phyloP scores from a whole-genome alignment of 2,888 invertebrate species.

The Pristionchus exspectatus region DNA sequence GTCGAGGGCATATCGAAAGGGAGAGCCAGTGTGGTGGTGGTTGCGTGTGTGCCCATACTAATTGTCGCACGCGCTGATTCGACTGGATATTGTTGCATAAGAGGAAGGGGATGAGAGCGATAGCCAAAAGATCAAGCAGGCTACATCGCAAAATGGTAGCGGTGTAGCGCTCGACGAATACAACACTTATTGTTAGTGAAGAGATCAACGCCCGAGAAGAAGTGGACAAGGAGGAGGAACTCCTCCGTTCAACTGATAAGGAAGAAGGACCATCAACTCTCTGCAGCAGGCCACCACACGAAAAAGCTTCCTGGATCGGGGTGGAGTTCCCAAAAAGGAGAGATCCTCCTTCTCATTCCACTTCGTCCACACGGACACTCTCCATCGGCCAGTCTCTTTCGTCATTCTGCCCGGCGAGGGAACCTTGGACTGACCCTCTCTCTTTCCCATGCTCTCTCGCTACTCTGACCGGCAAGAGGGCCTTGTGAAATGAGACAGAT shows the following conservation, averaged over 20 bases:
- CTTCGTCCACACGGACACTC: background rate
- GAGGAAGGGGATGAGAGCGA: background rate
- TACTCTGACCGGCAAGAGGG: background rate
- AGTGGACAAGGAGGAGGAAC: background rate
- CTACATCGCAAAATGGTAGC: background rate
- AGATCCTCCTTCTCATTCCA: background rate
- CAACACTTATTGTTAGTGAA: too few relatives aligned
- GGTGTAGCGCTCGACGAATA: too few relatives aligned
- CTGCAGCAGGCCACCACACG: background rate
- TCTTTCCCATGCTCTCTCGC: too few relatives aligned
- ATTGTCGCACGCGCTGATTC: constrained; percentile 5
- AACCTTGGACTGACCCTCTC: background rate
- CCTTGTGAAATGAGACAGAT: background rate
- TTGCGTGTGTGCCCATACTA: constrained; percentile 24
- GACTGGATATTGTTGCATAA: constrained; percentile 39
- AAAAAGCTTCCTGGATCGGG: background rate
- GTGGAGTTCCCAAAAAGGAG: background rate
- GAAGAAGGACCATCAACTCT: background rate
- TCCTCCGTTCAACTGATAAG: background rate
- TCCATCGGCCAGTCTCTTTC: background rate
- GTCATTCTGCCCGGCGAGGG: background rate
- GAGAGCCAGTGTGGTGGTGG: constrained; percentile 26
- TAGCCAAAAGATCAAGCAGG: constrained; percentile 1
- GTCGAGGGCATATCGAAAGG: constrained; percentile 47
- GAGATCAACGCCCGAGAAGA: too few relatives aligned